These are phyloP conservation scores for Acleris holmiana DNA, from an alignment of 2,888 invertebrate genomes.

Conservation along the genomic window DNA sequence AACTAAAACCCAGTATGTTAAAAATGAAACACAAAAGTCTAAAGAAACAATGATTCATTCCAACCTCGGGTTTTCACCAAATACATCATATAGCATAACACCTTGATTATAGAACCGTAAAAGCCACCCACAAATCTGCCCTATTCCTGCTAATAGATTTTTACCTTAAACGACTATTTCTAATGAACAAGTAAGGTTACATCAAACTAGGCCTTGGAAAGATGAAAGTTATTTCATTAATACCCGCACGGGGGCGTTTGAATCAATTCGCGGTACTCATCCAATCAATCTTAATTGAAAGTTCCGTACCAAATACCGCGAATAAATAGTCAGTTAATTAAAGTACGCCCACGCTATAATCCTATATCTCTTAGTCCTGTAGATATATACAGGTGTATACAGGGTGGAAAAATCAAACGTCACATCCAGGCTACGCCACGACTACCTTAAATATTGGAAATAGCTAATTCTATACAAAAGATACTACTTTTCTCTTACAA, in stretches of 20 bases:
- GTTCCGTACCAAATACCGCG: slow-evolving; percentile 20
- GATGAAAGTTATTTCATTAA: neutral
- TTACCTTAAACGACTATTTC: neutral
- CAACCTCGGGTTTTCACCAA: neutral
- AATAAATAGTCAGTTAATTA: slow-evolving; percentile 23
- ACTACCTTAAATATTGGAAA: too few relatives aligned
- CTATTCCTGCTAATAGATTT: neutral
- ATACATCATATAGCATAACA: neutral
- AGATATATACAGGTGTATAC: neutral
- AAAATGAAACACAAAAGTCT: too few relatives aligned
- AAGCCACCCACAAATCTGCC: neutral
- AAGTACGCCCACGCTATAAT: slow-evolving; percentile 22
- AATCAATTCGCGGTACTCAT: slow-evolving; percentile 14
- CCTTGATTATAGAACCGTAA: neutral
- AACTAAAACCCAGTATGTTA: too few relatives aligned
- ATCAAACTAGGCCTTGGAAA: neutral
- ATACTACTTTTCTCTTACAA: too few relatives aligned
- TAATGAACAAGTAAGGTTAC: neutral
- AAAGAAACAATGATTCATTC: neutral
- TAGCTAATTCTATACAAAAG: too few relatives aligned
- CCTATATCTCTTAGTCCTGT: slow-evolving; percentile 2
- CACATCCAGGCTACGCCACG: too few relatives aligned
- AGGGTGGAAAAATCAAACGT: too few relatives aligned
- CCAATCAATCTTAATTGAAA: slow-evolving; percentile 24
- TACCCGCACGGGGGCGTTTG: slow-evolving; percentile 25